Conservation (phyloP, 2,113 vertebrate species). For the Rhinolophus ferrumequinum region DNA sequence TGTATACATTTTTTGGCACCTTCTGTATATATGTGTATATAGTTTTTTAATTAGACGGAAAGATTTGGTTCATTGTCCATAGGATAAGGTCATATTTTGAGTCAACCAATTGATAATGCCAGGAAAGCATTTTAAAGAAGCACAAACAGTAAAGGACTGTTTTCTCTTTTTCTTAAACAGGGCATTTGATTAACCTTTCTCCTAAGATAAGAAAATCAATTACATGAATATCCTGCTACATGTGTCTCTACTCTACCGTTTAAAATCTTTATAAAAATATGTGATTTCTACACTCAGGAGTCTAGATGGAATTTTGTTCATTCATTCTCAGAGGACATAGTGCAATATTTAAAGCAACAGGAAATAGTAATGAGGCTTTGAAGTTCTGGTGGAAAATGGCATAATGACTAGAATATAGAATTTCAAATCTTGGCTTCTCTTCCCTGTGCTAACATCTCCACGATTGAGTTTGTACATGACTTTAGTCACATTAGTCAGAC, state of each 20-base stretch:
- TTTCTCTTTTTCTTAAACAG: constrained; percentile 61
- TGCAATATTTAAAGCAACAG: constrained; percentile 56
- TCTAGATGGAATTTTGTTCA: constrained; percentile 51
- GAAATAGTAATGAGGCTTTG: constrained; percentile 57
- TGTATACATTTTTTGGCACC: too few relatives aligned
- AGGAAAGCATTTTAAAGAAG: constrained; percentile 64
- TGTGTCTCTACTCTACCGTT: constrained; percentile 23
- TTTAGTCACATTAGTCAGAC: constrained; percentile 49
- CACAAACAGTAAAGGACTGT: constrained; percentile 32
- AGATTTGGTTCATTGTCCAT: constrained; percentile 55
- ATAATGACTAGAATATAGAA: constrained; percentile 58
- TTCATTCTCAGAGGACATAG: constrained; percentile 55
- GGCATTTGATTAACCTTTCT: constrained; percentile 71
- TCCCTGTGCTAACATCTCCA: constrained; percentile 49
- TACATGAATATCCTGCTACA: constrained; percentile 27
- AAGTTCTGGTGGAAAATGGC: constrained; percentile 18
- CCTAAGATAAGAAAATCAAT: constrained; percentile 67
- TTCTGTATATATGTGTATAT: not conserved
- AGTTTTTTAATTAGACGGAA: constrained; percentile 47
- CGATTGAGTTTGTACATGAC: constrained; percentile 53
- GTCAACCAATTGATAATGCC: constrained; percentile 62
- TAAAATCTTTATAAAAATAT: constrained; percentile 59
- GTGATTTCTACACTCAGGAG: not conserved
- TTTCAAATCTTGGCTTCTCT: constrained; percentile 55
- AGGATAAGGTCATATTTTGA: constrained; percentile 69